A percentile compares a stretch with the other conserved stretches of the same genome.
Conservation (phyloP, 1,140 invertebrate genomes). For the Bombus pascuorum region DNA sequence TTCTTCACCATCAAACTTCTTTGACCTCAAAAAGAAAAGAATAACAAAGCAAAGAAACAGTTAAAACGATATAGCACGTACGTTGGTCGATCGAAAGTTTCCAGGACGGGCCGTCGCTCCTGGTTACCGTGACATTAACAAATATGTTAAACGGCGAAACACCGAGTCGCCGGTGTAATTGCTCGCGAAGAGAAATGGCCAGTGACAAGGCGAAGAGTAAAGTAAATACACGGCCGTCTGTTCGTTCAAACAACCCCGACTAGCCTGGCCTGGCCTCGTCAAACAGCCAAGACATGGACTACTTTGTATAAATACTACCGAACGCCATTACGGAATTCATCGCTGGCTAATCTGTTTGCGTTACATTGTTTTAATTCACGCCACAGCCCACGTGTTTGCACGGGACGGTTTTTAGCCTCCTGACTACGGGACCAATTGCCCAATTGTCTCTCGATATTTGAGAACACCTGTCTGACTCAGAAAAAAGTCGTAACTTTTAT, state of each 20-base stretch:
- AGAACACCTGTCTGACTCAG: neutral
- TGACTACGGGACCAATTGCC: too few species aligned
- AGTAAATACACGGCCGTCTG: conserved; percentile 44
- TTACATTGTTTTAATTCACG: conserved; percentile 50
- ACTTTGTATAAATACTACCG: conserved; percentile 50
- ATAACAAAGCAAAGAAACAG: neutral
- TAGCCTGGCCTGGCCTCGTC: conserved; percentile 16
- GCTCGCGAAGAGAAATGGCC: conserved; percentile 51
- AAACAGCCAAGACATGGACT: conserved; percentile 51
- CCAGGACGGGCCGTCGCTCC: neutral
- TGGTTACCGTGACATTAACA: conserved; percentile 42
- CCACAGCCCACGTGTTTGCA: conserved; percentile 5
- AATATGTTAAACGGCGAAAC: conserved; percentile 56
- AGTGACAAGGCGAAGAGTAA: conserved; percentile 55
- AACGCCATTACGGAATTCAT: conserved; percentile 41
- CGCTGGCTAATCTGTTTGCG: conserved; percentile 51
- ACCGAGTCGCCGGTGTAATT: conserved; percentile 48
- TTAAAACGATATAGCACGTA: neutral
- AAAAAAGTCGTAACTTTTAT: neutral
- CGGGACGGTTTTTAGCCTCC: neutral
- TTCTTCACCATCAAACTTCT: neutral
- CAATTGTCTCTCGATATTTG: neutral
- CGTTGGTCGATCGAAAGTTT: conserved; percentile 14
- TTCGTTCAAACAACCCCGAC: conserved; percentile 44
- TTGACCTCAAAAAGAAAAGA: too few species aligned